A percentile compares a stretch with the other conserved stretches of the same genome.
Evolutionary conservation across 2,797 vertebrate species (phyloP).

Genomic region (Garrulus glandarius): DNA sequence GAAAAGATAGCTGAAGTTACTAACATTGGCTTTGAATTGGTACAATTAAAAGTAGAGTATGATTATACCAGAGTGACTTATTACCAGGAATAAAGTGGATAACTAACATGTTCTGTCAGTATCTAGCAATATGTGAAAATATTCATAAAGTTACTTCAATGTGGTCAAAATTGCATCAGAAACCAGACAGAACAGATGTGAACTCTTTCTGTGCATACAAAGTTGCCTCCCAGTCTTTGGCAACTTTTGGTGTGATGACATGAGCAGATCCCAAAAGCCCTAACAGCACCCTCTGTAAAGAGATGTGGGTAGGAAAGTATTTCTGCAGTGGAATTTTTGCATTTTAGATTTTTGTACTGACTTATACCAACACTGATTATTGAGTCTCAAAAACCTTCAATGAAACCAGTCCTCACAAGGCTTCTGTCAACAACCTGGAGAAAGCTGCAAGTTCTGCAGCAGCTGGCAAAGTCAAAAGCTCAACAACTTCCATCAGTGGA

Average conservation of each 20-base stretch:
- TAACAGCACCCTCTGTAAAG: not conserved
- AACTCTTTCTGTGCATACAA: not conserved
- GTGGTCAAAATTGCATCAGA: not conserved
- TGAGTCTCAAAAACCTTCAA: not conserved
- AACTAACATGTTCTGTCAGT: not conserved
- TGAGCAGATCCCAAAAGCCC: not conserved
- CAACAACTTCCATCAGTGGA: not conserved
- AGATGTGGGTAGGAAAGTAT: not conserved
- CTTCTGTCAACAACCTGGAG: not conserved
- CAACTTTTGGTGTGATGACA: not conserved
- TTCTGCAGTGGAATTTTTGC: not conserved
- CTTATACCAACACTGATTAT: not conserved
- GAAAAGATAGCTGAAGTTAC: not conserved
- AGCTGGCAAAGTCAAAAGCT: not conserved
- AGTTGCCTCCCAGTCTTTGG: not conserved
- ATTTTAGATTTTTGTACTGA: not conserved
- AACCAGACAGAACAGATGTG: constrained; percentile 24
- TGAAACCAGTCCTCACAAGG: not conserved
- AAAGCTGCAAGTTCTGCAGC: not conserved
- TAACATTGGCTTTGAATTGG: not conserved
- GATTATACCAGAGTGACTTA: not conserved
- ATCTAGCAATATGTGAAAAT: not conserved
- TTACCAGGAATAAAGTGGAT: not conserved
- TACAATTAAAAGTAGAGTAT: not conserved
- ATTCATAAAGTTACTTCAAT: not conserved